Evolutionary conservation across 2,113 vertebrate genomes (phyloP), one percentile per base, ranked within the genome.

Genomic region (Xerus inauris): DNA sequence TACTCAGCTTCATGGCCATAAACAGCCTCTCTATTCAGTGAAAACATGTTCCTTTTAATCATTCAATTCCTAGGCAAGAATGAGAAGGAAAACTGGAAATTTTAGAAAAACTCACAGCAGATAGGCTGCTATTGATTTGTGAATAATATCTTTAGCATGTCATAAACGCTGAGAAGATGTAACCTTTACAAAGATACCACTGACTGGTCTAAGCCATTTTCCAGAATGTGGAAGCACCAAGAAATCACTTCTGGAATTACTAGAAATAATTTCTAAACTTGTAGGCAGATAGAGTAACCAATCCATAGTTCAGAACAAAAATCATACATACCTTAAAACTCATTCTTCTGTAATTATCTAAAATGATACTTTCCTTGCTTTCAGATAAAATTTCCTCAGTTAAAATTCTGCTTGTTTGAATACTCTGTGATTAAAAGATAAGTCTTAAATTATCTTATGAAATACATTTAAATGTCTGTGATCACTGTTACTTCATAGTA

Each of bases 391-490:
- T 64, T 81, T 80, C 96, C 75, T 97, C 97, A 87, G 1, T 54
- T 95, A 98, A 85, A 95, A 98, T 94, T 93, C 11, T 97, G 80
- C 96, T 96, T 89, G 26, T 1, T 89, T 92, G 98, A 95, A 83
- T 83, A 95, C 97, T 95, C 96, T 94, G 95, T 96, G 86, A 73
- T 35, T 35, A 97, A 98, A 91, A 97, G 49, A 96, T 97, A 89
- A 98, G 69, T 98, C 97, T 57, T 95, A 98, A 81, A 40, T 26
- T 89, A 98, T 86, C 94, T 94, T 97, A 87, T 98, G 95, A 65
- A 96, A 90, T 92, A 93, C 38, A 89, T 96, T 80, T 17, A 91
- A 86, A 79, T 64, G 8, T 1, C 11, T 72, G 45, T 45, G 16
- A 45, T 92, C 24, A 90, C 17, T 67, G 22, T 72, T 73, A 54